Evolutionary conservation across 2,888 invertebrate species (phyloP).

Genomic region (Gerris lacustris): DNA sequence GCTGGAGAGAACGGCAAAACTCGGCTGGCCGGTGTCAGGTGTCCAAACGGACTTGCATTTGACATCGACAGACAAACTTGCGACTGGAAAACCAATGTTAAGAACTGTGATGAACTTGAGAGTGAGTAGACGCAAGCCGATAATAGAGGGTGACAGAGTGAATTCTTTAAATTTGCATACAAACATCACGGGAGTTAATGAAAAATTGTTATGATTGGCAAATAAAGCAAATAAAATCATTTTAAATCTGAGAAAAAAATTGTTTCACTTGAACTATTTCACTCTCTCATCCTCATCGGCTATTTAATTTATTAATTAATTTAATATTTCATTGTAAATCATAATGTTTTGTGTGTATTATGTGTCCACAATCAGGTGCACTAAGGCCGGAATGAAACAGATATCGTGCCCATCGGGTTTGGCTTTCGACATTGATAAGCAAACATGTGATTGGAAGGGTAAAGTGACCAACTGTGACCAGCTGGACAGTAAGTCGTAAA

Average conservation of each 20-base stretch:
- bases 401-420: slow-evolving; percentile 93
- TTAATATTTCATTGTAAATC: neutral
- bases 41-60: slow-evolving; percentile 82
- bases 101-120: slow-evolving; percentile 85
- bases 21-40: slow-evolving; percentile 76
- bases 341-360: slow-evolving; percentile 30
- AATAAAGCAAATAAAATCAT: neutral
- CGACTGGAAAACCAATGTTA: slow-evolving; percentile 92
- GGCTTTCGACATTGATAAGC: slow-evolving; percentile 95
- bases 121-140: slow-evolving; percentile 52
- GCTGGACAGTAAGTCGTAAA: slow-evolving; percentile 74
- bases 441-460: slow-evolving; percentile 97
- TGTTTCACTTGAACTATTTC: too few species aligned
- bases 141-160: neutral
- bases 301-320: too few species aligned
- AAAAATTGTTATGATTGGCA: neutral
- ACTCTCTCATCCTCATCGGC: too few species aligned
- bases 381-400: slow-evolving; percentile 89
- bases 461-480: slow-evolving; percentile 93
- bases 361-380: slow-evolving; percentile 63
- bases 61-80: slow-evolving; percentile 90
- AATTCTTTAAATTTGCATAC: slow-evolving; percentile 36
- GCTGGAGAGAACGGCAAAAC: slow-evolving; percentile 75
- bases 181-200: slow-evolving; percentile 11
- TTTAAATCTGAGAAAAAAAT: neutral